Percentiles rank a stretch among this genome's conserved stretches.
These are phyloP conservation scores for Delphinus delphis DNA, from an alignment of 2,113 vertebrate genomes.

Conservation along the genomic window DNA sequence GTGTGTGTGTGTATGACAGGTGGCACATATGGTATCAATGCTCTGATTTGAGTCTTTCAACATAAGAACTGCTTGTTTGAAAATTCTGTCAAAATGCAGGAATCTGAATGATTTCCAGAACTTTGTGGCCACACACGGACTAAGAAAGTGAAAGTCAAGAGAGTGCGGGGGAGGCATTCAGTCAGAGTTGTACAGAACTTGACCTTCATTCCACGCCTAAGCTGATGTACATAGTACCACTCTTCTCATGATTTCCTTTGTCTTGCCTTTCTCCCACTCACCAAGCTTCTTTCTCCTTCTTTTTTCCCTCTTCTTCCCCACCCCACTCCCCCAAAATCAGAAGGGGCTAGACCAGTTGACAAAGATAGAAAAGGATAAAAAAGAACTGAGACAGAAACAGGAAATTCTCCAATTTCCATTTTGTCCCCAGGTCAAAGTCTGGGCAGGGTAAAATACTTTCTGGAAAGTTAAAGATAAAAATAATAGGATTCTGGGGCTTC, in stretches of 20 bases:
- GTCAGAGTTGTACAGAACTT: rapidly evolving
- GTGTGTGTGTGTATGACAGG: rapidly evolving
- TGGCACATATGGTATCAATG: not conserved
- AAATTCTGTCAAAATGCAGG: constrained; percentile 60
- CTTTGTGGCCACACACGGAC: constrained; percentile 26
- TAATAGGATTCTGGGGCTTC: not conserved
- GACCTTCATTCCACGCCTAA: not conserved
- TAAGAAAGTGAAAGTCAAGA: not conserved
- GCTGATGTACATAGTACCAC: rapidly evolving
- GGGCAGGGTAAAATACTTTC: not conserved
- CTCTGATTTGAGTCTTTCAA: constrained; percentile 35
- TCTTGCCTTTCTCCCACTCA: not conserved
- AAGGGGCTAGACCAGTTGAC: not conserved
- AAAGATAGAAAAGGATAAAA: not conserved
- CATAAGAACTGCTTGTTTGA: constrained; percentile 52
- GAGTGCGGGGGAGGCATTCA: not conserved
- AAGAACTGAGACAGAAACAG: not conserved
- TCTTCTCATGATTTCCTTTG: not conserved
- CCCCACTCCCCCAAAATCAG: not conserved
- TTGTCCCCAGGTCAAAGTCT: not conserved
- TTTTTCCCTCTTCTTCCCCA: not conserved
- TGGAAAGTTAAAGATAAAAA: not conserved
- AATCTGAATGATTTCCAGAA: constrained; percentile 55
- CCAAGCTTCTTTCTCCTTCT: not conserved
- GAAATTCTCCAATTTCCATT: not conserved